Percentiles rank a stretch among this genome's conserved stretches.
These are phyloP conservation scores for Netelia fuscicornis DNA, from an alignment of 2,888 invertebrate species.

Conservation along the genomic window DNA sequence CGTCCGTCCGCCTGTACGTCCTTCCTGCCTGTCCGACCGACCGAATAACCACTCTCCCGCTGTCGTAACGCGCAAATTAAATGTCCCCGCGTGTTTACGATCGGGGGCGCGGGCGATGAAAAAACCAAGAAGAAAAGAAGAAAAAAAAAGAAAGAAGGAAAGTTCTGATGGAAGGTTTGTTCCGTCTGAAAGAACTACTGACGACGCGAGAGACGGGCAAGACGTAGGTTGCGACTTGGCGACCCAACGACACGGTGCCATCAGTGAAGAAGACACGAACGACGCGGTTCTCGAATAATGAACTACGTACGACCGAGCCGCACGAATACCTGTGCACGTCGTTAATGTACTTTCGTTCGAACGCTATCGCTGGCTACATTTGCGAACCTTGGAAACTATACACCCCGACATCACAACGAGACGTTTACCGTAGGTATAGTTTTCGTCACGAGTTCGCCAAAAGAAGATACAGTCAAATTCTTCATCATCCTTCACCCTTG, in stretches of 20 bases:
- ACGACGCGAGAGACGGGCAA: neutral
- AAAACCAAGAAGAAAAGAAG: neutral
- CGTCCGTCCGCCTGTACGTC: neutral
- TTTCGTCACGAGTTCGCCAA: too few relatives aligned
- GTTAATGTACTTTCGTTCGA: neutral
- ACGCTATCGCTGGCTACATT: too few relatives aligned
- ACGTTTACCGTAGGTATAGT: too few relatives aligned
- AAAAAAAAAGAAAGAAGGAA: too few relatives aligned
- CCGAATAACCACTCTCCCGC: slow-evolving; percentile 24
- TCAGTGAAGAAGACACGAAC: neutral
- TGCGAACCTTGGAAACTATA: too few relatives aligned
- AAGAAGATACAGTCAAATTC: too few relatives aligned
- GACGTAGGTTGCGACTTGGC: neutral
- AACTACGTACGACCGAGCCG: neutral
- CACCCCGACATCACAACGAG: too few relatives aligned
- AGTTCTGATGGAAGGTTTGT: slow-evolving; percentile 17
- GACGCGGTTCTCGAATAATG: neutral
- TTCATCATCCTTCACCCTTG: too few relatives aligned
- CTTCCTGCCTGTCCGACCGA: neutral
- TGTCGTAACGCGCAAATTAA: slow-evolving; percentile 68
- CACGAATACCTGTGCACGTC: neutral
- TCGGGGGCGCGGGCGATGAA: slow-evolving; percentile 47
- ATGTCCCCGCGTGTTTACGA: slow-evolving; percentile 69
- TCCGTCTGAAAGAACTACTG: neutral
- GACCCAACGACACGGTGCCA: neutral